Base-by-base conservation (phyloP, 2,888 invertebrate genomes). In the Tetanocera ferruginea region DNA sequence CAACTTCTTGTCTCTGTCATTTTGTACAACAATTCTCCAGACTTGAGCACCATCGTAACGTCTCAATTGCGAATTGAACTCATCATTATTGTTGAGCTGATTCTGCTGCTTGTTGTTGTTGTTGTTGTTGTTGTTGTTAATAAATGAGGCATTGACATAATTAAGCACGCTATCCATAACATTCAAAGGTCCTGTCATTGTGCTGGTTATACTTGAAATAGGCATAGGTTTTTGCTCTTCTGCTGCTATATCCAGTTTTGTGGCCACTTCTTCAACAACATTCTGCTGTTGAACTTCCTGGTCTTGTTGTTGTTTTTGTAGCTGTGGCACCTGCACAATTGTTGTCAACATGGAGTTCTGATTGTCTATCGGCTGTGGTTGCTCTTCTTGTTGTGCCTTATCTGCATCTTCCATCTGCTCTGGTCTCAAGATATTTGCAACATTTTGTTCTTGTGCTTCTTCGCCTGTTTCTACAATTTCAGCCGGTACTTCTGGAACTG, bases 21-120 rank as follows among this genome's bases (percentile, higher is more conserved):
- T 90, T 69, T 91, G 90, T 17, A 92, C 90, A 6, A 88, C 88
- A 60, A 95, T 93, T 85, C 94, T 92, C 94, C 95, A 95, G 19
- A 96, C 89, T 89, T 96, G 95, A 23, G 94, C 93, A 3, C 95
- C 96, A 70, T 93, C 92, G 87, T 96, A 96, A 72, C 93, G 92
- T 62, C 94, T 91, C 76, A 87, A 81, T 75, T 85, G 81, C 3
- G 89, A 84, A 77, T 77, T 89, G 76, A 84, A 86, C 1, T 76
- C 37, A 34, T 82, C 82, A 17, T 49, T 73, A 66, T 25, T 11
- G 23, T 78, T n/a, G 34, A 14, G 82, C 78, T 72, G 75, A 25
- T 77, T 64, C n/a, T 79, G 75, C 19, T 49, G 19, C 6, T 75
- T 28, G 9, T 76, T 66, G 17, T 78, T 75, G 19, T 55, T 77